These are phyloP conservation scores for Pteropus rufus DNA, from an alignment of 2,797 vertebrate species.

Conservation along the genomic window DNA sequence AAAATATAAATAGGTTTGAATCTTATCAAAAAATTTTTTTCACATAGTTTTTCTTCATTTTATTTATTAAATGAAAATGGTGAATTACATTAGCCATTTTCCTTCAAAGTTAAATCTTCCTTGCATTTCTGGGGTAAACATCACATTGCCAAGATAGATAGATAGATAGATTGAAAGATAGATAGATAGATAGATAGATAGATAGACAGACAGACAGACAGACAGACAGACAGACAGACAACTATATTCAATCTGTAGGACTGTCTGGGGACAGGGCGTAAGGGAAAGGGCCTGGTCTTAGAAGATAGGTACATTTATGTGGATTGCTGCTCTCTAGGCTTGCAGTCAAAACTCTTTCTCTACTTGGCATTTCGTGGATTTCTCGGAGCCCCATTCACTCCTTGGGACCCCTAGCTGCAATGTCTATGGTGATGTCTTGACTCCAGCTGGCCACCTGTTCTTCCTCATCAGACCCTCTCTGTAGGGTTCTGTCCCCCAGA, in stretches of 20 bases:
- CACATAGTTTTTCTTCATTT: not conserved
- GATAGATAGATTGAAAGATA: not conserved
- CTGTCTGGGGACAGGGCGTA: no score
- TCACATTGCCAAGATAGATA: not conserved
- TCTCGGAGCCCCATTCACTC: not conserved
- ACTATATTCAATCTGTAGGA: not conserved
- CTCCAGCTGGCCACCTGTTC: not conserved
- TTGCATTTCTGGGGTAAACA: not conserved
- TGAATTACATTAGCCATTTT: not conserved
- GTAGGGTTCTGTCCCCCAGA: not conserved
- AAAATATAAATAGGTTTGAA: not conserved
- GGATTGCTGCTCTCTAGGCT: not conserved
- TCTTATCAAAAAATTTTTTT: not conserved
- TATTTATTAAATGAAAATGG: not conserved
- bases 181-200: not conserved
- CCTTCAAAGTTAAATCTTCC: not conserved
- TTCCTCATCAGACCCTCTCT: not conserved
- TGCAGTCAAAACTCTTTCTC: not conserved
- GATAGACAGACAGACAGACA: not conserved
- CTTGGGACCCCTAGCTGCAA: not conserved
- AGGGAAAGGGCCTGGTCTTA: not conserved
- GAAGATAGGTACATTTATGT: not conserved
- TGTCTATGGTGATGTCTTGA: not conserved
- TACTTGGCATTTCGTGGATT: not conserved
- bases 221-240: not conserved